Evolutionary conservation across 2,113 vertebrate genomes (phyloP), one percentile per base, ranked within the genome.

Genomic region (Oryzias woworae): DNA sequence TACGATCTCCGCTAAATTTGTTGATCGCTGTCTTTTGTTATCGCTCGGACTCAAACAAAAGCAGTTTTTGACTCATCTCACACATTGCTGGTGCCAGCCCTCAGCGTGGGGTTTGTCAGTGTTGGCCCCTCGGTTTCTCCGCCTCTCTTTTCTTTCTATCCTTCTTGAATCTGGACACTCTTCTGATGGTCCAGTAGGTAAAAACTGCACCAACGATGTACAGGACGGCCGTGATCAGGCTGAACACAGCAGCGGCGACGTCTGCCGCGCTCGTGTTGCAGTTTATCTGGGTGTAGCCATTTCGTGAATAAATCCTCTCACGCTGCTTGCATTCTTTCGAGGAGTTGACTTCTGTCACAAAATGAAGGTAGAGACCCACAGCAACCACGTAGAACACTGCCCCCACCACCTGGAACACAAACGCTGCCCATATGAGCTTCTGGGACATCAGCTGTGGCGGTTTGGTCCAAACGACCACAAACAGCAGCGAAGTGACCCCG

Each of bases 221-320:
- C 48, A 94, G 59, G 31, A 93, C 90, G 45, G 91, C 83, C 0
- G 93, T 92, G 50, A 91, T 72, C 0, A 94, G 77, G 0, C 91
- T 92, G 0, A 94, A 93, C 6, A 95, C 72, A 0, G 90, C 84
- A 1, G 96, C 92, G 0, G 93, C 90, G 0, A 92, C 95, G 0
- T 97, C 95, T 0, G 84, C 94, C 0, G 94, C 95, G 52, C 92
- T 80, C 6, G 95, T 92, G 0, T 68, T 72, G 0, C 95, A 97
- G 88, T 75, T 94, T 94, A 95, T 94, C 83, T 92, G 95, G 43
- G 93, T 95, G 50, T 94, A 94, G 42, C 95, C 94, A 0, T 77
- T 88, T 5, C 93, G 78, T 0, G 87, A 84, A 0, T 96, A 97
- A 28, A 96, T 73, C n/a, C 92, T 82, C 82, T 92, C 92, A 0